Evolutionary conservation across 2,797 vertebrate species (phyloP).

Genomic region (Melopsittacus undulatus): DNA sequence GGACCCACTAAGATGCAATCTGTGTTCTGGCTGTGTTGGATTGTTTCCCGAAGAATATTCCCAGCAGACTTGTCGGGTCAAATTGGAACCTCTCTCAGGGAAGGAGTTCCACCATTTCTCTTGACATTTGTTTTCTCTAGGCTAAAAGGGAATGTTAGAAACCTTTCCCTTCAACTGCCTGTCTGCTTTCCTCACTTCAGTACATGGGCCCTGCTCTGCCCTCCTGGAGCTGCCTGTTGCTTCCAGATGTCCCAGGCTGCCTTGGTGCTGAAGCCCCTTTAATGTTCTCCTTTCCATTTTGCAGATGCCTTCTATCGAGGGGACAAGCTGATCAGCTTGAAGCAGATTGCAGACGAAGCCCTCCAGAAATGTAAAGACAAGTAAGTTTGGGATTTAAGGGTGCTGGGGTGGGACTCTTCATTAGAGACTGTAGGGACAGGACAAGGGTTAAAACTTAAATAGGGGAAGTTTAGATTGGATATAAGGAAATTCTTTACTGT

Average conservation of each 20-base stretch:
- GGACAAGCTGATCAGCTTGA: conserved; percentile 95
- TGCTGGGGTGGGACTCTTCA: too few relatives aligned
- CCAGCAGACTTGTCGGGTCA: background rate
- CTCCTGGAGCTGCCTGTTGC: background rate
- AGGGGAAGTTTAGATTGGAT: too few relatives aligned
- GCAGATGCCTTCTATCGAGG: conserved; percentile 97
- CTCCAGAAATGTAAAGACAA: conserved; percentile 90
- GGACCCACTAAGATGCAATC: background rate
- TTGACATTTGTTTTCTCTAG: conserved; percentile 2
- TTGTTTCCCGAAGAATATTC: background rate
- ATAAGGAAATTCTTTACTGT: too few relatives aligned
- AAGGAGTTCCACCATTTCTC: conserved; percentile 1
- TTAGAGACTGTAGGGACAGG: too few relatives aligned
- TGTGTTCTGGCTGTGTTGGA: accelerated
- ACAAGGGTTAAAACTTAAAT: too few relatives aligned
- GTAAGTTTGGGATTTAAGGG: conserved; percentile 76
- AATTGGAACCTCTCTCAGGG: background rate
- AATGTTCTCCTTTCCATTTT: conserved; percentile 1
- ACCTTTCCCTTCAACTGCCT: conserved; percentile 17
- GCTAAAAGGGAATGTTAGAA: background rate
- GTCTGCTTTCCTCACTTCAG: background rate
- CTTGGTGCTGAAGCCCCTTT: background rate
- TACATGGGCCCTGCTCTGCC: background rate
- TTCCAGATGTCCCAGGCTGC: background rate
- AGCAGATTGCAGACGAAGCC: conserved; percentile 92